Evolutionary conservation across 2,888 invertebrate species (phyloP).

Genomic region (Phengaris arion): DNA sequence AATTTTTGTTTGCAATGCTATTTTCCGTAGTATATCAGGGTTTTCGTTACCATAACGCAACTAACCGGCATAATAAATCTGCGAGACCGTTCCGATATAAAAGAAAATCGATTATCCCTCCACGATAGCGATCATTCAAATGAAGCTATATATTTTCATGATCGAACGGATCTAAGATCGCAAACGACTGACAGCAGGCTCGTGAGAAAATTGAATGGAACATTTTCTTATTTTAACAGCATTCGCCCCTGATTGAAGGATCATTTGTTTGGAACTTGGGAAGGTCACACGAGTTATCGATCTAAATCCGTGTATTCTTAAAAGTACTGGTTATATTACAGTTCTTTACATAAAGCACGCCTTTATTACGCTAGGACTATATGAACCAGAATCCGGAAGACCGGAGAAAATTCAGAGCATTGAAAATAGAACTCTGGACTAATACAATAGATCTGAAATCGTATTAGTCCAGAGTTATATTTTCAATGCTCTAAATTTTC

Average conservation of each 20-base stretch:
- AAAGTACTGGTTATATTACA: no score
- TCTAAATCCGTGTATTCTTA: background rate
- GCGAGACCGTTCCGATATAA: conserved; percentile 77
- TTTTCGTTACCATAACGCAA: conserved; percentile 65
- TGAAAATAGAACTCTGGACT: no score
- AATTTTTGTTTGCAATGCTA: conserved; percentile 73
- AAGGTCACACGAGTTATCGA: background rate
- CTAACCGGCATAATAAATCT: conserved; percentile 75
- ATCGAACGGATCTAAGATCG: conserved; percentile 74
- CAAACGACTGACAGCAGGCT: conserved; percentile 71
- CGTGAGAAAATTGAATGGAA: conserved; percentile 75
- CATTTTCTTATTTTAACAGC: conserved; percentile 64
- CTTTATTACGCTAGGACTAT: no score
- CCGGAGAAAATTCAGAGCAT: no score
- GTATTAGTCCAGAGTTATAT: no score
- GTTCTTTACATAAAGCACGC: no score
- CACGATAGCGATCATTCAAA: conserved; percentile 75
- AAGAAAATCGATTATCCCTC: conserved; percentile 79
- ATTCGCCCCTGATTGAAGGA: conserved; percentile 55
- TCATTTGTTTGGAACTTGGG: conserved; percentile 49
- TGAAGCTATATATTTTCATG: conserved; percentile 79
- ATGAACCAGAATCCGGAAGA: no score
- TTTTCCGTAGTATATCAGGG: conserved; percentile 69
- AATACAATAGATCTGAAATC: no score
- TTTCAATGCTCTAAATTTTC: no score